Conservation (phyloP, 2,113 vertebrate genomes). For the Spea multiplicata region DNA sequence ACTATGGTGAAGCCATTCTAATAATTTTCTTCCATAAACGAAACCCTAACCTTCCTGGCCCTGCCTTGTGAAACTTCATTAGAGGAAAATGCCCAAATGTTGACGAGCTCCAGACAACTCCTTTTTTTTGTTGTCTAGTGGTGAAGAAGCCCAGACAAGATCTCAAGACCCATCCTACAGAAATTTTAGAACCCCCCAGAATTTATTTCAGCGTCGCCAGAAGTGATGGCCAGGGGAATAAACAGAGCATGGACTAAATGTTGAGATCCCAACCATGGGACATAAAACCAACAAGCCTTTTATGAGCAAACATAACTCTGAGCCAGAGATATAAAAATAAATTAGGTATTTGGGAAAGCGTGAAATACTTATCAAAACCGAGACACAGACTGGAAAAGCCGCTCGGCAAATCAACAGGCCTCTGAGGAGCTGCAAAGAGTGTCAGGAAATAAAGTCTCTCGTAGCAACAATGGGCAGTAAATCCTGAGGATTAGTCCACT, state of each 20-base stretch:
- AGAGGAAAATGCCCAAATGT: too few species aligned
- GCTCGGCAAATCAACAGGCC: conserved; percentile 32
- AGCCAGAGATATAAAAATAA: conserved; percentile 33
- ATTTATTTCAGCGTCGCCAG: background rate
- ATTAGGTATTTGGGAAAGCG: conserved; percentile 33
- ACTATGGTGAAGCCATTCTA: too few species aligned
- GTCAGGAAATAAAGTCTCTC: conserved; percentile 1
- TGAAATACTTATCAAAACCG: conserved; percentile 39
- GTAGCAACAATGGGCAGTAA: background rate
- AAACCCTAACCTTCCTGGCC: too few species aligned
- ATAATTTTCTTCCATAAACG: too few species aligned
- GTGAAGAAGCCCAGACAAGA: background rate
- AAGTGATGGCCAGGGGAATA: background rate
- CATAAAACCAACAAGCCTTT: conserved; percentile 35
- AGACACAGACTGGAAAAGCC: background rate
- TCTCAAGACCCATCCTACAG: background rate
- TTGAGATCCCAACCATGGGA: conserved; percentile 17
- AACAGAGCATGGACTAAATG: conserved; percentile 3
- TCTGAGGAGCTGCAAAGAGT: conserved; percentile 18
- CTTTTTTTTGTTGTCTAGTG: too few species aligned
- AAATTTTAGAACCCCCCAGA: background rate
- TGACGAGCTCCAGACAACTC: too few species aligned
- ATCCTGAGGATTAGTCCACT: background rate
- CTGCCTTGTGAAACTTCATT: too few species aligned
- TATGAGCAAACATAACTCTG: conserved; percentile 32